Conservation (phyloP, 2,888 invertebrate genomes). For the Drosophila paranaensis region DNA sequence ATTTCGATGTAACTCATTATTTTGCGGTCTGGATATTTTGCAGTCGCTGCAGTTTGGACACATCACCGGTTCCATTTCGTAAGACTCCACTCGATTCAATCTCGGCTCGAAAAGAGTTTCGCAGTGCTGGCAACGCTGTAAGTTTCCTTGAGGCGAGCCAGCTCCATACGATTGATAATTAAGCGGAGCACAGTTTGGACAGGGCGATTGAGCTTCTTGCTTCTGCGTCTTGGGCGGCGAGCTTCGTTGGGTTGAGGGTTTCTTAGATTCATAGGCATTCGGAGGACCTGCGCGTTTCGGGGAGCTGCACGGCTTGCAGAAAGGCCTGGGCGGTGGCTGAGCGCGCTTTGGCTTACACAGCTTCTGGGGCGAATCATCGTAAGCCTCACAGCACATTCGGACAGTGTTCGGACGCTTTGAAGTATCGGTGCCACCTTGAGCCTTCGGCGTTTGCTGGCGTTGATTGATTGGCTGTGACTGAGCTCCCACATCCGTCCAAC, state of each 20-base stretch:
- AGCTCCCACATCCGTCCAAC: background rate
- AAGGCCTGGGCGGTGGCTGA: background rate
- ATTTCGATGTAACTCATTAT: background rate
- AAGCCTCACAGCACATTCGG: background rate
- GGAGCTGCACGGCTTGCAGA: background rate
- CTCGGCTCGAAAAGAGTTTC: background rate
- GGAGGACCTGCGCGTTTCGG: background rate
- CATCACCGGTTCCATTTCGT: no score
- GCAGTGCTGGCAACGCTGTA: background rate
- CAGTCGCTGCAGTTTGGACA: background rate
- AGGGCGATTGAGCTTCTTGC: background rate
- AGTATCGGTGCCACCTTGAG: rapidly evolving
- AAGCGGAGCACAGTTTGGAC: background rate
- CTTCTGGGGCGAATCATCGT: background rate
- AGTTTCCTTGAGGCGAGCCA: background rate
- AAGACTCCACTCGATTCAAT: no score
- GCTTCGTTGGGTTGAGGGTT: background rate
- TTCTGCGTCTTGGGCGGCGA: background rate
- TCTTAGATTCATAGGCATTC: background rate
- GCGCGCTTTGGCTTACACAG: background rate
- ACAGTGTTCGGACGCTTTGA: background rate
- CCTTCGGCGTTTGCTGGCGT: rapidly evolving
- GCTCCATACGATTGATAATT: background rate
- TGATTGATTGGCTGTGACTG: background rate
- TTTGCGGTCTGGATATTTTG: background rate